A percentile compares a stretch with the other conserved stretches of the same genome.
Conservation (phyloP, 1,140 invertebrate genomes). For the Bradysia coprophila region DNA sequence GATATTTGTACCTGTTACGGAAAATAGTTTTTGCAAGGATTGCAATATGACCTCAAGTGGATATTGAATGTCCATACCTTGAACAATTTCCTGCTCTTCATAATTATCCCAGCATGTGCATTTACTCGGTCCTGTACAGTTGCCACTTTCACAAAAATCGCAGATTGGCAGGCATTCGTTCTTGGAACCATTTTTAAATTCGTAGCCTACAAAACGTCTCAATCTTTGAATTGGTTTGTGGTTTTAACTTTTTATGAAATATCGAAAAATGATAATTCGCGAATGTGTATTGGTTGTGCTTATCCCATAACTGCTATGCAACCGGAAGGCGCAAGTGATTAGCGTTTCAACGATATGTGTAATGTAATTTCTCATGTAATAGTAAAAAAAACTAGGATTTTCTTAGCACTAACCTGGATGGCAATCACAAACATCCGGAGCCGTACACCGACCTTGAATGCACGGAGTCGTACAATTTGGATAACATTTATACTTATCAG, state of each 20-base stretch:
- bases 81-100: slow-evolving; percentile 11
- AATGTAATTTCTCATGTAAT: no score
- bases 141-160: slow-evolving; percentile 9
- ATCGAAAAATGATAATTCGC: not conserved
- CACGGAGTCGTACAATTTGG: slow-evolving; percentile 26
- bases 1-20: no score
- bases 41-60: no score
- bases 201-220: no score
- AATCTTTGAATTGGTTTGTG: no score
- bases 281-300: no score
- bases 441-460: slow-evolving; percentile 23
- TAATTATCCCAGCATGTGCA: slow-evolving; percentile 18
- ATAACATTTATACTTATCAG: slow-evolving; percentile 21
- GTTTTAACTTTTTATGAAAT: not conserved
- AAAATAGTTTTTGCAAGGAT: no score
- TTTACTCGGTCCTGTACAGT: slow-evolving; percentile 18
- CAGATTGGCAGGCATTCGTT: not conserved
- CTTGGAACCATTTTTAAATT: not conserved
- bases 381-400: no score
- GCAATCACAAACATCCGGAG: slow-evolving; percentile 26
- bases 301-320: no score
- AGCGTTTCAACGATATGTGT: no score
- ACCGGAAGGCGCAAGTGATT: no score
- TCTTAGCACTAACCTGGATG: slow-evolving; percentile 16
- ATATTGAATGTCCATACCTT: no score